These are phyloP conservation scores for Callospermophilus lateralis DNA, from an alignment of 2,113 vertebrate genomes.

Conservation along the genomic window DNA sequence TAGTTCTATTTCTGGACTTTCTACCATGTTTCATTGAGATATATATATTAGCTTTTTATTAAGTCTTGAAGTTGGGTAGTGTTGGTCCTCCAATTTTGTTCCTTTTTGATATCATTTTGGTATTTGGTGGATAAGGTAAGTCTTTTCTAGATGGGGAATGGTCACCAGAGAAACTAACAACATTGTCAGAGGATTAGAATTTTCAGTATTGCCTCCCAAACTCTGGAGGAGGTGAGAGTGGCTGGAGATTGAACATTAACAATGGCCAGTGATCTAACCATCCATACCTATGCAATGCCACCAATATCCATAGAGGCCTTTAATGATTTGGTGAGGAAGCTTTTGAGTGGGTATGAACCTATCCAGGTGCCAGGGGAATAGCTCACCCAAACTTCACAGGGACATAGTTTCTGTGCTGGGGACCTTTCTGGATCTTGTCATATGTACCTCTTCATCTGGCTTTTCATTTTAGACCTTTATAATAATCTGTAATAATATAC, in stretches of 20 bases:
- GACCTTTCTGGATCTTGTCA: not conserved
- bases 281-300: not conserved
- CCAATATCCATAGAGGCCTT: not conserved
- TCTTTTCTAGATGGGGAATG: not conserved
- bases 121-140: not conserved
- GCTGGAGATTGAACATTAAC: not conserved
- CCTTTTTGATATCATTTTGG: not conserved
- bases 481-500: not conserved
- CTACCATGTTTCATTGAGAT: not conserved
- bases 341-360: not conserved
- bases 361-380: not conserved
- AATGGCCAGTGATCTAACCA: not conserved
- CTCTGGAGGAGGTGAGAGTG: not conserved
- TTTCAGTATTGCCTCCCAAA: not conserved
- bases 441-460: no score
- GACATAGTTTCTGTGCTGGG: no score
- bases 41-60: not conserved
- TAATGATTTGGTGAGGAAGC: not conserved
- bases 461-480: not conserved
- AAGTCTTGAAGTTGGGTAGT: not conserved
- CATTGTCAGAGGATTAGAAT: not conserved
- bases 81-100: not conserved
- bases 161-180: not conserved
- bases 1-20: not conserved
- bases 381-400: not conserved